Evolutionary conservation across 2,888 invertebrate species (phyloP), one percentile per base, ranked within the genome.

Genomic region (Girardia tigrina): DNA sequence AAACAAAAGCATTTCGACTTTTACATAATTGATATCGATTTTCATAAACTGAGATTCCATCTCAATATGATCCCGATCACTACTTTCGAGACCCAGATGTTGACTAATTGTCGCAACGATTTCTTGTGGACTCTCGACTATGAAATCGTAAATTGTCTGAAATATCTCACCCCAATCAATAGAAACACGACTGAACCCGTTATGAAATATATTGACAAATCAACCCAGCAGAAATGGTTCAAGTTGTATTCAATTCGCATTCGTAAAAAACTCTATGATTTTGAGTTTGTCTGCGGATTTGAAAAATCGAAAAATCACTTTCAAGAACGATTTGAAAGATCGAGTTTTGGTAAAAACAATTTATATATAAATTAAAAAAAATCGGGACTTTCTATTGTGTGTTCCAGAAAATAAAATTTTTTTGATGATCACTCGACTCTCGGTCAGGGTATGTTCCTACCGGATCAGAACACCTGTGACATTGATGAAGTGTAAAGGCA

Each of bases 61-160:
- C 84, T 89, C 78, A 89, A 89, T 81, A 87, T 89, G 36, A 86
- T 88, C 76, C 89, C 89, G 79, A 83, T 89, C 78, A 89, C 88
- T 69, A 6, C 56, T 8, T 27, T 20, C n/a, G 69, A 74, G 23
- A 36, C 20, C 14, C 29, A 26, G n/a, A n/a, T 69, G 8, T 69
- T 74, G 26, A 27, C 56, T 26, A 74, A 42, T 27, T 74, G 74
- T 69, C n/a, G 27, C 14, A 42, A 73, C 1, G 74, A 74, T 8
- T 28, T 74, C 2, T 4, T 69, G 2, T 74, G 74, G 74, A 74
- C 42, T 56, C 56, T 74, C n/a, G 42, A 74, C n/a, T 56, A 74
- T 74, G 74, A 74, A 74, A 28, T 74, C 14, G 69, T 74, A 26
- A 42, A 42, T 28, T 74, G 42, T 20, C 20, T 73, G 2, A 74